phyloP scores from a whole-genome alignment of 2,797 vertebrate species.

The Siniperca scherzeri region DNA sequence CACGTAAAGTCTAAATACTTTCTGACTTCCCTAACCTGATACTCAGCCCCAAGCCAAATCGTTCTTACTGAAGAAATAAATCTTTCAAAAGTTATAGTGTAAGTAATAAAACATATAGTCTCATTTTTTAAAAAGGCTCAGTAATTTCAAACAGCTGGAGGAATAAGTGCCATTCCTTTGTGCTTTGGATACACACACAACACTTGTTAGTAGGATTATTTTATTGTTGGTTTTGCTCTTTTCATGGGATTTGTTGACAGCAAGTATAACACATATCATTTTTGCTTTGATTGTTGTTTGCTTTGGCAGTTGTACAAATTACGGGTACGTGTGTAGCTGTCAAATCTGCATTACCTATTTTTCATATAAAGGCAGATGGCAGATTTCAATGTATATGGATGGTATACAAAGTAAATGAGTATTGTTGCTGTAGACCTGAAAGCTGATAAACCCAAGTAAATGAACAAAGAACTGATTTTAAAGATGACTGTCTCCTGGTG shows the following conservation, averaged over 20 bases:
- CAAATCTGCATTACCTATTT: neutral
- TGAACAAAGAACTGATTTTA: neutral
- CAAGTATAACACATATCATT: neutral
- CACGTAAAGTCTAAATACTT: no score
- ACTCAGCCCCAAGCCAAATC: no score
- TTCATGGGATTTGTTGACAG: neutral
- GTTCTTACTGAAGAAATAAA: no score
- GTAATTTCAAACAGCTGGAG: no score
- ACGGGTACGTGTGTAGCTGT: neutral
- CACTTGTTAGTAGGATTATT: no score
- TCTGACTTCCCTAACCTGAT: no score
- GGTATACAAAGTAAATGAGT: neutral
- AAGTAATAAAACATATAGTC: neutral
- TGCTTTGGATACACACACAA: no score
- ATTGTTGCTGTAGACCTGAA: neutral
- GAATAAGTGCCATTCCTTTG: no score
- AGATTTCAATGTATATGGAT: neutral
- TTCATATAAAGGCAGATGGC: neutral
- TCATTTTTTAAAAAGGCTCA: no score
- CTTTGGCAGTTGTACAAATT: neutral
- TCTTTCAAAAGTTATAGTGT: no score
- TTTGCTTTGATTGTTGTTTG: neutral
- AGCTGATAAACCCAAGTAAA: neutral
- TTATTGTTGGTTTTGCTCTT: neutral
- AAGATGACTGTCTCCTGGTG: conserved; percentile 12